phyloP scores from a whole-genome alignment of 1,140 invertebrate genomes.

The Maniola jurtina region DNA sequence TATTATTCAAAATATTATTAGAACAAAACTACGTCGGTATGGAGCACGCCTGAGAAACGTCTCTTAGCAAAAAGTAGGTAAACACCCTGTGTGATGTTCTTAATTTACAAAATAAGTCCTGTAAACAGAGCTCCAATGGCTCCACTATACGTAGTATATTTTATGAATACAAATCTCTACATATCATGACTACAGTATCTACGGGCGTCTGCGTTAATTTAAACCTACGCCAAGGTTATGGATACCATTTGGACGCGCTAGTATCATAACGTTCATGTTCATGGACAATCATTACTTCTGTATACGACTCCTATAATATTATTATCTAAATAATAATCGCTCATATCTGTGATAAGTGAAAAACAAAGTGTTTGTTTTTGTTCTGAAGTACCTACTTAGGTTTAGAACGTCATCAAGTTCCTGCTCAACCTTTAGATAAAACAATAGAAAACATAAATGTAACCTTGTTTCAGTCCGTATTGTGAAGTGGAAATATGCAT shows the following conservation, averaged over 20 bases:
- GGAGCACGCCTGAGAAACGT: too few species aligned
- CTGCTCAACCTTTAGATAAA: background rate
- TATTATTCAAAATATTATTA: too few species aligned
- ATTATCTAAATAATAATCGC: too few species aligned
- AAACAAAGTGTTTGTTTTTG: background rate
- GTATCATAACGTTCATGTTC: background rate
- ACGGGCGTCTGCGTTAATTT: background rate
- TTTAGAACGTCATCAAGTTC: background rate
- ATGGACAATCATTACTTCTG: background rate
- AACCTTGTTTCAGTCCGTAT: background rate
- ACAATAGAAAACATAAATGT: background rate
- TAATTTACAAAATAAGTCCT: too few species aligned
- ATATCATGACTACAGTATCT: background rate
- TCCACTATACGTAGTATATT: too few species aligned
- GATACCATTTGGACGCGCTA: background rate
- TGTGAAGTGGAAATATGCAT: slow-evolving; percentile 4
- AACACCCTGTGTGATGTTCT: too few species aligned
- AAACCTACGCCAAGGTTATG: background rate
- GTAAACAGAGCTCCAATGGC: too few species aligned
- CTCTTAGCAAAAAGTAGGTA: too few species aligned
- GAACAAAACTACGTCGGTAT: too few species aligned
- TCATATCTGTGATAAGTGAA: background rate
- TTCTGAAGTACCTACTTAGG: background rate
- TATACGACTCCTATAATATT: too few species aligned
- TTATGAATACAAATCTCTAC: background rate